Evolutionary conservation across 2,113 vertebrate species (phyloP).

Genomic region (Tringa solitaria): DNA sequence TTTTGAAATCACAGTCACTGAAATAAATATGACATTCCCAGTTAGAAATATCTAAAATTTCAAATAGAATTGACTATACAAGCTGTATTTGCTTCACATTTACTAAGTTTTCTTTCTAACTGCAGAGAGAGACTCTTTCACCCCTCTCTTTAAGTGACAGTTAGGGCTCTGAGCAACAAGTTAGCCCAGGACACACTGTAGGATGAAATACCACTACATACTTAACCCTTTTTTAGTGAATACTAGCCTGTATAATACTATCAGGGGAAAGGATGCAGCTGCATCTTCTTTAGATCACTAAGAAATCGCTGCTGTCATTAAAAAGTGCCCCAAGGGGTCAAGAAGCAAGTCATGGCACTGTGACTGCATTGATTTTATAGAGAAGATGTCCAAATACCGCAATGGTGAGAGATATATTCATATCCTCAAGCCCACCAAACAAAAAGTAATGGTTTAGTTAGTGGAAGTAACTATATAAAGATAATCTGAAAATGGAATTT

Average conservation of each 20-base stretch:
- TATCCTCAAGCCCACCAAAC: not conserved
- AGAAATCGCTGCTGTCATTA: not conserved
- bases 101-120: not conserved
- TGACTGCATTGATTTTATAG: not conserved
- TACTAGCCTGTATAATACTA: not conserved
- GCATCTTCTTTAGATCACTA: not conserved
- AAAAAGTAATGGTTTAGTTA: not conserved
- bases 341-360: not conserved
- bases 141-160: not conserved
- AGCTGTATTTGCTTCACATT: not conserved
- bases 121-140: not conserved
- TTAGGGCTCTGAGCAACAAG: not conserved
- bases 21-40: not conserved
- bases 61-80: not conserved
- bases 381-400: not conserved
- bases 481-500: not conserved
- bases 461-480: not conserved
- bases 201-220: not conserved
- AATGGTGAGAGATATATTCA: not conserved
- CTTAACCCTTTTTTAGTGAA: not conserved
- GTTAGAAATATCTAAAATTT: not conserved
- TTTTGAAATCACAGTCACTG: not conserved
- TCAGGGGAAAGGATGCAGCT: not conserved
- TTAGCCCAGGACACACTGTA: not conserved
- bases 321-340: not conserved